These are phyloP conservation scores for Scaptodrosophila lebanonensis DNA, from an alignment of 1,140 invertebrate genomes.

Conservation along the genomic window DNA sequence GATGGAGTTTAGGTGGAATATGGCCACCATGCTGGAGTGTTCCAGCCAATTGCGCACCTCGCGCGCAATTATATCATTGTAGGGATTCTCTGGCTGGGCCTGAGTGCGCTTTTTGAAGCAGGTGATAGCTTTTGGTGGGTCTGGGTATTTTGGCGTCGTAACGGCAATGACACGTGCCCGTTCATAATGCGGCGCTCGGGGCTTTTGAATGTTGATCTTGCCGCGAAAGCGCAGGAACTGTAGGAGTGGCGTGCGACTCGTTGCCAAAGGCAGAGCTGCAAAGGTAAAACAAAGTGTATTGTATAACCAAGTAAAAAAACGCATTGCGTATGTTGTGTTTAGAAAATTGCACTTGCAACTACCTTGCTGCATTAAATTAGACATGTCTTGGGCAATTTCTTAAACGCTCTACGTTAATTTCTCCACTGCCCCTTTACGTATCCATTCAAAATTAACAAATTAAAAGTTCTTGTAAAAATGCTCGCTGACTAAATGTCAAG, in stretches of 20 bases:
- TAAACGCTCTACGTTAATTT: too few species aligned
- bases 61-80: slow-evolving; percentile 83
- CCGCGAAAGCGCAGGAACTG: slow-evolving; percentile 82
- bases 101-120: slow-evolving; percentile 50
- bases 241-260: slow-evolving; percentile 74
- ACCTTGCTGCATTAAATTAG: slow-evolving; percentile 26
- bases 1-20: slow-evolving; percentile 85
- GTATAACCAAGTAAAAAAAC: slow-evolving; percentile 22
- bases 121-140: slow-evolving; percentile 33
- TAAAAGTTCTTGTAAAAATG: too few species aligned
- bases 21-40: slow-evolving; percentile 83
- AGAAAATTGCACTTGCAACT: neutral
- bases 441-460: too few species aligned
- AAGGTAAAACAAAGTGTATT: slow-evolving; percentile 24
- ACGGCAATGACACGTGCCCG: slow-evolving; percentile 81
- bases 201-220: slow-evolving; percentile 87
- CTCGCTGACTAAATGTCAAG: too few species aligned
- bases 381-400: too few species aligned
- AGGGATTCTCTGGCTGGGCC: slow-evolving; percentile 80
- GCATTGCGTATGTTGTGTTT: neutral
- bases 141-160: slow-evolving; percentile 78
- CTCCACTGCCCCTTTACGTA: too few species aligned
- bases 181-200: slow-evolving; percentile 82
- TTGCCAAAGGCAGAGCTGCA: slow-evolving; percentile 57
- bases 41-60: slow-evolving; percentile 84